These are phyloP conservation scores for Vidua macroura DNA, from an alignment of 2,113 vertebrate genomes.

Conservation along the genomic window DNA sequence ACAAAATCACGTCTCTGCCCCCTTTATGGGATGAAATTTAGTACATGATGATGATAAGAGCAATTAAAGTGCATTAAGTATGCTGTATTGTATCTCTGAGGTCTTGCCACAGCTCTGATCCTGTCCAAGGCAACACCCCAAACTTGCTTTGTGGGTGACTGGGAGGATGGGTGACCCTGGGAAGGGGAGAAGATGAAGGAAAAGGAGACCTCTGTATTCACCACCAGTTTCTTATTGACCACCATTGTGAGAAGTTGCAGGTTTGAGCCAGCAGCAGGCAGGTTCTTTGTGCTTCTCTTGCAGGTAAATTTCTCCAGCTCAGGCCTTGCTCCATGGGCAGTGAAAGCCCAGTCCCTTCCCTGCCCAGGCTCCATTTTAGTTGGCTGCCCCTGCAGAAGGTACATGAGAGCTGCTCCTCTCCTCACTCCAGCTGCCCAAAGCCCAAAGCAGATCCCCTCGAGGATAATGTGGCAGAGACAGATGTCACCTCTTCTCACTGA, in stretches of 20 bases:
- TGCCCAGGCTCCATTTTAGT: background rate
- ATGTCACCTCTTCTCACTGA: background rate
- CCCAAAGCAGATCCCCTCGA: background rate
- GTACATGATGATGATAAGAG: background rate
- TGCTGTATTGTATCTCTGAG: background rate
- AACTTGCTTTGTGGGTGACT: background rate
- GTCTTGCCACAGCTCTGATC: background rate
- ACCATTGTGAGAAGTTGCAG: background rate
- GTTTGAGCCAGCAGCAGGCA: background rate
- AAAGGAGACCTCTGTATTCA: background rate
- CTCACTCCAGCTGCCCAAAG: background rate
- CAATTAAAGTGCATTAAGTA: background rate
- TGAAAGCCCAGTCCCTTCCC: background rate
- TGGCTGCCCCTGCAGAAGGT: background rate
- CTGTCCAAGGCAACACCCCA: background rate
- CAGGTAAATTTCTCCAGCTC: background rate
- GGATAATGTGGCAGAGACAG: background rate
- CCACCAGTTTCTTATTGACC: background rate
- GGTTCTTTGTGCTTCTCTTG: background rate
- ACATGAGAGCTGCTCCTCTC: background rate
- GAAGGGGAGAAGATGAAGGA: background rate
- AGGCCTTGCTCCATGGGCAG: background rate
- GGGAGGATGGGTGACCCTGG: background rate
- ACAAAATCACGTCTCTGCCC: background rate
- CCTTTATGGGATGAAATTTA: background rate